Conservation (phyloP, 2,888 invertebrate species). For the Tenthredo livida region DNA sequence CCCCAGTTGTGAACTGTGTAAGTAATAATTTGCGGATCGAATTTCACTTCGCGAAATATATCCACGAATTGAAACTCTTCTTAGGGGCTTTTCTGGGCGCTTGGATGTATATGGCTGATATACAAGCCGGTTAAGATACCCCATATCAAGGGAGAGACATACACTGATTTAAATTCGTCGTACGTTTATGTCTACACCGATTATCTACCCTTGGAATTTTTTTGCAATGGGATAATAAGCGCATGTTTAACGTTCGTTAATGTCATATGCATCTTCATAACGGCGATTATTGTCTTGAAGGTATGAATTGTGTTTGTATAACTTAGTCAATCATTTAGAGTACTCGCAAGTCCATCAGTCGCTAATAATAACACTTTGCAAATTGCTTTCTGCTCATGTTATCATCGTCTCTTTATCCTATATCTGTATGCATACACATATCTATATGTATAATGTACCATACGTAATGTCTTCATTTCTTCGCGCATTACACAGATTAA, state of each 20-base stretch:
- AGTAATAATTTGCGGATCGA: slow-evolving; percentile 76
- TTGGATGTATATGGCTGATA: slow-evolving; percentile 86
- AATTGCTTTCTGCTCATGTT: neutral
- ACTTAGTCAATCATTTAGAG: neutral
- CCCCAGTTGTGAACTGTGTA: slow-evolving; percentile 93
- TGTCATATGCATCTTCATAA: slow-evolving; percentile 90
- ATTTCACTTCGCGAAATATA: neutral
- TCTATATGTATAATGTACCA: neutral
- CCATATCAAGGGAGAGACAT: slow-evolving; percentile 85
- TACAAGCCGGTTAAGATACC: slow-evolving; percentile 86
- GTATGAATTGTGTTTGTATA: slow-evolving; percentile 67
- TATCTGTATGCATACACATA: neutral
- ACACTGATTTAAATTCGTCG: slow-evolving; percentile 81
- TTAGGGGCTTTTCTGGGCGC: slow-evolving; percentile 87
- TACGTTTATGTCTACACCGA: slow-evolving; percentile 86
- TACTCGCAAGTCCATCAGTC: neutral
- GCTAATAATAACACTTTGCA: neutral
- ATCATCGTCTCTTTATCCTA: neutral
- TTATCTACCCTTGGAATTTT: slow-evolving; percentile 88
- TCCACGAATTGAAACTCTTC: neutral
- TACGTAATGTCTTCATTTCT: neutral
- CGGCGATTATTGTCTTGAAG: slow-evolving; percentile 89
- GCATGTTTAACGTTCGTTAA: slow-evolving; percentile 90
- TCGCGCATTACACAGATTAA: slow-evolving; percentile 81
- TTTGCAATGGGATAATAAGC: slow-evolving; percentile 89